These are phyloP conservation scores for Polypedilum pembai DNA, from an alignment of 1,140 invertebrate species.

Conservation along the genomic window DNA sequence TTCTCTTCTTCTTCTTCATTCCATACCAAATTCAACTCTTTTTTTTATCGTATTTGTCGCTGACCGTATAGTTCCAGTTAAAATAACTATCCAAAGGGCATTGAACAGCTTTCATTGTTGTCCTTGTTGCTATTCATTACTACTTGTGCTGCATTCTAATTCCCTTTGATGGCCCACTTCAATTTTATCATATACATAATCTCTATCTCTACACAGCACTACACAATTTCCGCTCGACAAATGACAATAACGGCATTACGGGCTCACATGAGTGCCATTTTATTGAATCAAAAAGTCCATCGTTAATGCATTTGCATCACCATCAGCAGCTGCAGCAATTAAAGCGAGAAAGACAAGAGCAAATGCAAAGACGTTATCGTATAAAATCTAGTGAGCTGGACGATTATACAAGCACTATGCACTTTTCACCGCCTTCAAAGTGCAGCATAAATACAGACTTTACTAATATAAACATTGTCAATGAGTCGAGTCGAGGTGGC, in stretches of 20 bases:
- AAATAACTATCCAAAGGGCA: no score
- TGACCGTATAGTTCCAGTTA: not conserved
- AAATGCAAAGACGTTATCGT: not conserved
- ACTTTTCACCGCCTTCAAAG: not conserved
- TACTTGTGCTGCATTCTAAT: no score
- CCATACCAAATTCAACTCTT: not conserved
- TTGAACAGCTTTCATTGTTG: no score
- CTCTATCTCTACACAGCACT: not conserved
- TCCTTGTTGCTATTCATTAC: no score
- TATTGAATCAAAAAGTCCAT: slow-evolving; percentile 4
- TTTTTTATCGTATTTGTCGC: slow-evolving; percentile 2
- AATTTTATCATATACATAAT: no score
- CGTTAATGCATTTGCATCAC: slow-evolving; percentile 24
- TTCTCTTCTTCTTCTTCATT: not conserved
- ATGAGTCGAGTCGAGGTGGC: not conserved
- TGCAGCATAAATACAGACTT: not conserved
- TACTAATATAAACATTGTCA: not conserved
- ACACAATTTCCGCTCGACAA: not conserved
- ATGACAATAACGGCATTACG: not conserved
- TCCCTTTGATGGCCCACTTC: no score
- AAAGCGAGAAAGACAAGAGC: not conserved
- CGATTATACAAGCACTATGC: not conserved
- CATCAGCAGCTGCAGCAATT: not conserved
- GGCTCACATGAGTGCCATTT: not conserved
- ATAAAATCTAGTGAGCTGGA: not conserved